Conservation (phyloP, 2,888 invertebrate genomes). For the Darwinula stevensoni region DNA sequence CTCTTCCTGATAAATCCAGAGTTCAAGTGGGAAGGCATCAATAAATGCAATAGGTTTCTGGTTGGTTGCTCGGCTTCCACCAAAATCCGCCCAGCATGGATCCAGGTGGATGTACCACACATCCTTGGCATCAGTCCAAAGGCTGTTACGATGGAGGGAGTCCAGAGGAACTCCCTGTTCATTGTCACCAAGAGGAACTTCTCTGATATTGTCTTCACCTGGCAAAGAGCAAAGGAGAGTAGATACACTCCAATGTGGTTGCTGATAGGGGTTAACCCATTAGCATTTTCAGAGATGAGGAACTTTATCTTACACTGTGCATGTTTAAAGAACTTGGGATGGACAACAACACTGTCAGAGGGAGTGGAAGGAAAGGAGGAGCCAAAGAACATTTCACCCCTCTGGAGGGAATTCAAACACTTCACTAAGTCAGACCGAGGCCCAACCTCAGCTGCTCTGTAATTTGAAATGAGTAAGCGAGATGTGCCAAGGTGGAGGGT, state of each 20-base stretch:
- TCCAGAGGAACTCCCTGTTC: conserved; percentile 9
- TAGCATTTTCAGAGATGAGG: not conserved
- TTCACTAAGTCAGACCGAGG: conserved; percentile 49
- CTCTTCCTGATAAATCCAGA: conserved; percentile 14
- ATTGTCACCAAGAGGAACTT: conserved; percentile 10
- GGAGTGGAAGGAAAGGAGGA: conserved; percentile 39
- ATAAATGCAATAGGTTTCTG: conserved; percentile 17
- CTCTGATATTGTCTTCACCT: conserved; percentile 20
- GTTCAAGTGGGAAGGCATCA: conserved; percentile 17
- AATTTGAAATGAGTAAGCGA: conserved; percentile 36
- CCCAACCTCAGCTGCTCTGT: conserved; percentile 21
- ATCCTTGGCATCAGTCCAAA: conserved; percentile 59
- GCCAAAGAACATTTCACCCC: conserved; percentile 40
- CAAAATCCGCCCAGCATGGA: conserved; percentile 77
- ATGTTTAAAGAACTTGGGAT: conserved; percentile 51
- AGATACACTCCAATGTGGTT: not conserved
- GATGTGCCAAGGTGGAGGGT: conserved; percentile 58
- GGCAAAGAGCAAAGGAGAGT: conserved; percentile 11
- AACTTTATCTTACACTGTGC: conserved; percentile 15
- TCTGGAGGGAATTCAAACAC: conserved; percentile 42
- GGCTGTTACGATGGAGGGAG: not conserved
- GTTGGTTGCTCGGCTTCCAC: conserved; percentile 36
- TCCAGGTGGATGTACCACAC: conserved; percentile 63
- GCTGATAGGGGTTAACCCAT: not conserved
- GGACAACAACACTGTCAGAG: conserved; percentile 40